Evolutionary conservation across 2,797 vertebrate genomes (phyloP).

Genomic region (Euphonia xanthogaster): DNA sequence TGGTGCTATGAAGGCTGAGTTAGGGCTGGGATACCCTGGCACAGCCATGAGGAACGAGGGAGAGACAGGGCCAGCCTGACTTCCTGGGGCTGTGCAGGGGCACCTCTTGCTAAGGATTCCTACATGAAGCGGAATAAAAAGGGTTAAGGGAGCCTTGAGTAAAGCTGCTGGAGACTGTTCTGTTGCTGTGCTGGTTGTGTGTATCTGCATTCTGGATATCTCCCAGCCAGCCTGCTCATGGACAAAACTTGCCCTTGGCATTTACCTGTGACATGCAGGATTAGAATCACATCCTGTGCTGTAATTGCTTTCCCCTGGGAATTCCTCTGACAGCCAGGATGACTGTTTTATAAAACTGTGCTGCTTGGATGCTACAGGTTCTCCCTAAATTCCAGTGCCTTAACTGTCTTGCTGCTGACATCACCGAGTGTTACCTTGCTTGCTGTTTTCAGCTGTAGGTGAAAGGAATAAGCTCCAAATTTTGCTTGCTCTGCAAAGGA

Average conservation of each 20-base stretch:
- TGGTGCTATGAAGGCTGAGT: neutral
- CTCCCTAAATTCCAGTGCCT: neutral
- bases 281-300: neutral
- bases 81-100: neutral
- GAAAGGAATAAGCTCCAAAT: neutral
- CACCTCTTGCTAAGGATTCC: neutral
- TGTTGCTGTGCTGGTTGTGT: neutral
- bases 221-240: neutral
- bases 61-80: neutral
- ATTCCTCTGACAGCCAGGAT: neutral
- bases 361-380: neutral
- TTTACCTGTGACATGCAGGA: neutral
- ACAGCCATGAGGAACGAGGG: neutral
- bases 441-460: neutral
- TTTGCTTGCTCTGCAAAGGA: neutral
- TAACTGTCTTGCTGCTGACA: neutral
- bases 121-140: neutral
- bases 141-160: neutral
- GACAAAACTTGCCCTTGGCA: neutral
- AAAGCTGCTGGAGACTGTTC: neutral
- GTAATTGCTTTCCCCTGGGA: neutral
- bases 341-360: neutral
- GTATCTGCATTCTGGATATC: neutral
- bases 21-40: neutral
- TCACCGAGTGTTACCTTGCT: neutral